Evolutionary conservation across 1,140 invertebrate genomes (phyloP).

Genomic region (Atta texana): DNA sequence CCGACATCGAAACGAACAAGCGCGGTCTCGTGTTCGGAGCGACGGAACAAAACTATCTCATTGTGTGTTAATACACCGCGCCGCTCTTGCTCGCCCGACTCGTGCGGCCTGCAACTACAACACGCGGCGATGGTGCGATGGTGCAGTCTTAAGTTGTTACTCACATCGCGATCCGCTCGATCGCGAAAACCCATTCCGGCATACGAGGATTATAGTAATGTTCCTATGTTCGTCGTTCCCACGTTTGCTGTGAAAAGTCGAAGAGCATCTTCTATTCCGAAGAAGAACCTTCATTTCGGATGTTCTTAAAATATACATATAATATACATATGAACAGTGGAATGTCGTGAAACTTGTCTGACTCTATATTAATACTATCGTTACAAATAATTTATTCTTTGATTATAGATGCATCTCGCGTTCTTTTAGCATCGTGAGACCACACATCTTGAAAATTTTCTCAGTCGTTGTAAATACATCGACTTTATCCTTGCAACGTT

Average conservation of each 20-base stretch:
- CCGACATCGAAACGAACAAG: slow-evolving; percentile 78
- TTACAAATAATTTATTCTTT: not conserved
- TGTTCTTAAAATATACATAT: not conserved
- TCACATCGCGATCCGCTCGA: slow-evolving; percentile 14
- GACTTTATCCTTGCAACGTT: slow-evolving; percentile 18
- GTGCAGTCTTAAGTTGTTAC: slow-evolving; percentile 17
- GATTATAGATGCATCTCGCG: not conserved
- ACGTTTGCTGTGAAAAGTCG: slow-evolving; percentile 4
- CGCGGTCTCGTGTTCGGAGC: slow-evolving; percentile 72
- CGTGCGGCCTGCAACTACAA: slow-evolving; percentile 57
- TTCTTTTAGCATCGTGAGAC: not conserved
- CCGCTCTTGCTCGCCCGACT: slow-evolving; percentile 49
- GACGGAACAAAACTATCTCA: slow-evolving; percentile 86
- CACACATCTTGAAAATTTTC: not conserved
- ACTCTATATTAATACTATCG: not conserved
- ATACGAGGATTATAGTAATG: not conserved
- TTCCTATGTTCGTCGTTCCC: not conserved
- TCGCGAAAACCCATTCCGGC: not conserved
- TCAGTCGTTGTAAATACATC: slow-evolving; percentile 19
- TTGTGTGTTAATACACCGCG: slow-evolving; percentile 86
- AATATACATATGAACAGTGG: not conserved
- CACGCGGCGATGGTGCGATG: slow-evolving; percentile 15
- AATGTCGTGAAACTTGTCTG: not conserved
- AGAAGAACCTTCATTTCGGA: not conserved
- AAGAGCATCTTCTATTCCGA: not conserved